A percentile compares a stretch with the other conserved stretches of the same genome.
phyloP scores from a whole-genome alignment of 2,888 invertebrate species.

The Sepioteuthis lessoniana region DNA sequence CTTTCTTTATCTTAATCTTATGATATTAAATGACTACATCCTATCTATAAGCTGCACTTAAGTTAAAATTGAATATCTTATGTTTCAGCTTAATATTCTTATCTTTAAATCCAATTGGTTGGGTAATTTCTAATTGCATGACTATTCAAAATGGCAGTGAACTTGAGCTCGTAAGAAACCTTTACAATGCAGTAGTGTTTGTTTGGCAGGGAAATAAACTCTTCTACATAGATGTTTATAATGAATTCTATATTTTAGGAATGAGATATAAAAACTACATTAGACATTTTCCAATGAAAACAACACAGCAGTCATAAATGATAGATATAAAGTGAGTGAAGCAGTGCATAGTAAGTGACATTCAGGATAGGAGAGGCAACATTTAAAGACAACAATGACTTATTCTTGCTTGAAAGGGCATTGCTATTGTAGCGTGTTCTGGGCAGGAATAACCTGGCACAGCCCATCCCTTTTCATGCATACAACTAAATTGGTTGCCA shows the following conservation, averaged over 20 bases:
- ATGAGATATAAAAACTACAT: too few species aligned
- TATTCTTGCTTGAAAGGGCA: too few species aligned
- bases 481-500: too few species aligned
- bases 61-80: neutral
- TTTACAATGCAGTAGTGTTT: conserved; percentile 17
- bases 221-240: neutral
- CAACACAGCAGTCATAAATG: too few species aligned
- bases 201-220: neutral
- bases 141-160: neutral
- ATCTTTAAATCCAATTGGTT: neutral
- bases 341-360: too few species aligned
- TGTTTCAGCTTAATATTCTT: neutral
- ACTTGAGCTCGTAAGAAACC: neutral
- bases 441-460: too few species aligned
- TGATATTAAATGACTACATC: neutral
- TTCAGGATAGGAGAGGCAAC: too few species aligned
- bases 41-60: conserved; percentile 25
- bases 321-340: too few species aligned
- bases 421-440: too few species aligned
- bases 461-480: too few species aligned
- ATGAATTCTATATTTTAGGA: neutral
- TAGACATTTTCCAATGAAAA: too few species aligned
- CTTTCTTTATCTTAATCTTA: neutral
- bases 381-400: too few species aligned
- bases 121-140: neutral